Evolutionary conservation across 30 jellyfish, hydroid and myxozoan genomes (phyloP), one percentile per base, ranked within the genome.

Genomic region (Aurelia sp.): DNA sequence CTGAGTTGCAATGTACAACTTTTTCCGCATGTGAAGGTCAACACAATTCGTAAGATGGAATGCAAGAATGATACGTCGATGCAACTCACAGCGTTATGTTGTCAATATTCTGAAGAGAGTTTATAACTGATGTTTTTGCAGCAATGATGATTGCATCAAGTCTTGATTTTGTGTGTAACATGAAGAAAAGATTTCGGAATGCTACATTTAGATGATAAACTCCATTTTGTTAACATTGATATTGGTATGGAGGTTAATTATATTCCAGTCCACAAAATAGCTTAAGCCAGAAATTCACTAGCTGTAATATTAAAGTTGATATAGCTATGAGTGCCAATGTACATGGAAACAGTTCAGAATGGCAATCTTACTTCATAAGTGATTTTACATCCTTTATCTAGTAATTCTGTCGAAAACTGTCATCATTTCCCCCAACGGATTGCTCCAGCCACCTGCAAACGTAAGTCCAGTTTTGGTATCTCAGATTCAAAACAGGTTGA

Each of bases 1-100:
- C 80, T 70, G 80, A 70, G 31, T 58, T 70, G 80, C 80, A 70
- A 6, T 70, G 80, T 70, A 70, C 80, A 4, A 66, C 80, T 66
- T 70, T 70, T 66, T 70, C 66, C 15, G 80, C 80, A 4, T 70
- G 80, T 44, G 80, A 40, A 70, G 80, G 65, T 70, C 62, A 70
- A 70, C 33, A 33, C 17, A n/a, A 70, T 70, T 2, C 31, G 63
- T 70, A 70, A 70, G 66, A 48, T 37, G 60, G 1, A 6, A 70
- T 70, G 41, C 33, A 33, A 64, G 58, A 0, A 70, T 70, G 80
- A 66, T 70, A 70, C 33, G 62, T 70, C 31, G 0, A 65, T 70
- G 4, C 35, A 70, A 70, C 51, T 3, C 0, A 70, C 40, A 4
- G 47, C 4, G 61, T 70, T 23, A 48, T 37, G 33, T 40, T 40